Base-by-base conservation (phyloP, 2,888 invertebrate genomes). In the Camptogramma bilineatum region DNA sequence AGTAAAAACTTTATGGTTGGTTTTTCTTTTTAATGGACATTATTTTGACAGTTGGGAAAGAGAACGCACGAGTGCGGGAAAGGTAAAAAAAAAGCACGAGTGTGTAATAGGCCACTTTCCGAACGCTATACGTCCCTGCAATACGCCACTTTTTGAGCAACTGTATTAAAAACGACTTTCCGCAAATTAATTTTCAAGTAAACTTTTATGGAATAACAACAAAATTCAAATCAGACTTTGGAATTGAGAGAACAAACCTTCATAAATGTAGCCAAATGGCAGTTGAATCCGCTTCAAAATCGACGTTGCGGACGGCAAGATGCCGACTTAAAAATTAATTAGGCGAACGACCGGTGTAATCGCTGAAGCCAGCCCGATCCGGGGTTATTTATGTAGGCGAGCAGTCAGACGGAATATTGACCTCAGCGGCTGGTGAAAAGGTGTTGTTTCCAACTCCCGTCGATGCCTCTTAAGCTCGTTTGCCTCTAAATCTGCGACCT, bases 321-420 rank as follows among this genome's bases (percentile, higher is more conserved):
- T 82, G 83, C 84, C 79, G 92, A 90, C 90, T 93, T 93, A 91
- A 93, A 93, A 93, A 93, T 93, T 93, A 93, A 93, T 93, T 93
- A 93, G 86, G 88, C 89, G 86, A 88, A 92, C 87, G 87, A 91
- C 91, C 90, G 89, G 89, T 88, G 89, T 93, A 93, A 93, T 91
- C 89, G 85, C 80, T 78, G 82, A 79, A 84, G 84, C 84, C 87
- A 82, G 82, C 79, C 75, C 83, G 86, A 88, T 91, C 89, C 85
- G 81, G 78, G 81, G 80, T 80, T 85, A 86, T 86, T 84, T 83
- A 74, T 74, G 69, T 73, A 73, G 73, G 71, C 69, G 69, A 73
- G 77, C 71, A 75, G 77, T 81, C 81, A 78, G 78, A 79, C 79
- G 76, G 73, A 86, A 87, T 84, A 75, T 86, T 81, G 75, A 83